Percentiles rank a stretch among this genome's conserved stretches.
Conservation (phyloP, 2,888 invertebrate genomes). For the Dynastes maya region DNA sequence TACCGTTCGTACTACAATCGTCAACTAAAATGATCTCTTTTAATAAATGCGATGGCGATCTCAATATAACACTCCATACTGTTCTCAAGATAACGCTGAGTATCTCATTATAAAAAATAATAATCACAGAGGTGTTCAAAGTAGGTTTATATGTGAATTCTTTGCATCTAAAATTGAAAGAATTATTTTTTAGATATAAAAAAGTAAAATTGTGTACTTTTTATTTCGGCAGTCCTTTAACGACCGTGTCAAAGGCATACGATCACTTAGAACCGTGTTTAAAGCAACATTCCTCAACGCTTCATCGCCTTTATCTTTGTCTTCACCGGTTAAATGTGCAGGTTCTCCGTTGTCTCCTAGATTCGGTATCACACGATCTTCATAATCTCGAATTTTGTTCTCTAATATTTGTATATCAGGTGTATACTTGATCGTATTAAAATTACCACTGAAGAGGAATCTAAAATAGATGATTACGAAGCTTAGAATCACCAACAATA, state of each 20-base stretch:
- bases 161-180: slow-evolving; percentile 72
- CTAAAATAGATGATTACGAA: slow-evolving; percentile 15
- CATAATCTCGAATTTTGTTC: slow-evolving; percentile 67
- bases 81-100: slow-evolving; percentile 85
- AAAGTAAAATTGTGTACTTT: slow-evolving; percentile 61
- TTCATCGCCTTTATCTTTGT: slow-evolving; percentile 78
- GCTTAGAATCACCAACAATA: slow-evolving; percentile 9
- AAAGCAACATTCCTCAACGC: slow-evolving; percentile 88
- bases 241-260: slow-evolving; percentile 88
- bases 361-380: slow-evolving; percentile 78
- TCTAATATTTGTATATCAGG: slow-evolving; percentile 39
- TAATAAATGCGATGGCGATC: slow-evolving; percentile 80
- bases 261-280: slow-evolving; percentile 90
- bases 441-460: not conserved
- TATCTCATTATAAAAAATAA: slow-evolving; percentile 86
- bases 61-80: slow-evolving; percentile 90
- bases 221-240: slow-evolving; percentile 77
- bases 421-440: not conserved
- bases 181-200: too few species aligned
- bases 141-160: slow-evolving; percentile 76
- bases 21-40: slow-evolving; percentile 97
- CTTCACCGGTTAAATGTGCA: slow-evolving; percentile 78
- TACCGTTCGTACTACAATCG: slow-evolving; percentile 88
- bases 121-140: slow-evolving; percentile 79
- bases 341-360: slow-evolving; percentile 83